phyloP scores from a whole-genome alignment of 2,888 invertebrate species.

The Netelia melanura region DNA sequence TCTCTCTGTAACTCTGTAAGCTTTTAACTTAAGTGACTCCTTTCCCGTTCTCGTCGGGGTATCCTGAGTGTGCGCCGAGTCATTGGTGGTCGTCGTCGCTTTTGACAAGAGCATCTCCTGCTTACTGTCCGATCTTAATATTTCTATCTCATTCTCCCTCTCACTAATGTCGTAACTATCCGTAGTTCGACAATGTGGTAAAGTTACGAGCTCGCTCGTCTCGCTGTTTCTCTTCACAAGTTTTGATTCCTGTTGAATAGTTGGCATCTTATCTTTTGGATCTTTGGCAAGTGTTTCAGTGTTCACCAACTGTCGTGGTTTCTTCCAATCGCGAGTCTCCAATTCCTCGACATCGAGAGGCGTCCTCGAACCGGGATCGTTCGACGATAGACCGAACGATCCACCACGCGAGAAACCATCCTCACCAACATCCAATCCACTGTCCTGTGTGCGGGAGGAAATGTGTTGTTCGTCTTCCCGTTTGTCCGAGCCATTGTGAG shows the following conservation, averaged over 20 bases:
- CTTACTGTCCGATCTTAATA: slow-evolving; percentile 71
- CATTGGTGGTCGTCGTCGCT: slow-evolving; percentile 72
- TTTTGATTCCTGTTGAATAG: slow-evolving; percentile 31
- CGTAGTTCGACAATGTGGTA: neutral
- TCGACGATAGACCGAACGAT: slow-evolving; percentile 66
- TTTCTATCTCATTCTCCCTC: slow-evolving; percentile 68
- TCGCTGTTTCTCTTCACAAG: slow-evolving; percentile 11
- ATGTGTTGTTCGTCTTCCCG: slow-evolving; percentile 72
- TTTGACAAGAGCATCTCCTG: slow-evolving; percentile 70
- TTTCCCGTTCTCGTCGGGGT: slow-evolving; percentile 70
- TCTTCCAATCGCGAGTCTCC: slow-evolving; percentile 41
- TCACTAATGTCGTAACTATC: slow-evolving; percentile 25
- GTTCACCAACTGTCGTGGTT: neutral
- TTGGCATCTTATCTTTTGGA: slow-evolving; percentile 18
- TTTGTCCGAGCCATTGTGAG: slow-evolving; percentile 73
- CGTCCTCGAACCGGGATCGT: slow-evolving; percentile 64
- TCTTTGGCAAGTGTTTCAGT: slow-evolving; percentile 10
- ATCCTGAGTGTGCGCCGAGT: slow-evolving; percentile 78
- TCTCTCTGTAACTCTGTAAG: slow-evolving; percentile 77
- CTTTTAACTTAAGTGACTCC: slow-evolving; percentile 76
- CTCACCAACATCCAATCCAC: slow-evolving; percentile 69
- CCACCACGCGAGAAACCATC: slow-evolving; percentile 66
- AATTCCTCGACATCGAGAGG: slow-evolving; percentile 60
- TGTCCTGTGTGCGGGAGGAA: slow-evolving; percentile 65
- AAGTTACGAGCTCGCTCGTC: neutral